Base-by-base conservation (phyloP, 2,797 vertebrate species). In the Atherinosoma microstoma region DNA sequence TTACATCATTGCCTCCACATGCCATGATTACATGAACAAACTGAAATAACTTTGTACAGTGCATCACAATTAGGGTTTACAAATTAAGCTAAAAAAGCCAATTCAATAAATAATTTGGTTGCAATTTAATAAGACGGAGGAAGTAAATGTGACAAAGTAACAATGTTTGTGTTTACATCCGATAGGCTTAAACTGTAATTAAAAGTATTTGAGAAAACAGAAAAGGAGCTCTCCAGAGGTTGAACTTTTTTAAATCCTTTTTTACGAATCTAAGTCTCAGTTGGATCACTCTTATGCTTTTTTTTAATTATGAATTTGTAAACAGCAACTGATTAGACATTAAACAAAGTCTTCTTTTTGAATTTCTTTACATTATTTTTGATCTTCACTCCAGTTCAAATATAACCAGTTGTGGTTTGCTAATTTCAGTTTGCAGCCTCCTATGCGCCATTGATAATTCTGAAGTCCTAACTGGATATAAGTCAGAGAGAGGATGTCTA, bases 341-440 rank as follows among this genome's bases (percentile, higher is more conserved):
- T 42, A 42, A 40, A 40, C 12, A 13, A 47, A 20, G 7, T 42
- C 16, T 20, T 20, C 1, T 20, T 20, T 20, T 4, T 47, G 5
- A 20, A 1, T 1, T 45, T 47, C 42, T 47, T 47, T 15, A 47
- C 42, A 47, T 47, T 20, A 47, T 16, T 47, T 47, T 47, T 47
- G 18, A 47, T 47, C 42, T 47, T 18, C 18, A 20, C 18, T 47
- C 18, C 42, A 47, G 15, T 20, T 47, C 5, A 20, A 20, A 20
- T 20, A 20, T 45, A 7, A 18, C 6, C 16, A 18, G 15, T 45
- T 18, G 42, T 10, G 8, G 7, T 42, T 47, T n/a, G 13, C 16
- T 12, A 27, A 40, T n/a, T 67, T 77, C 51, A 76, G 36, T 42
- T 34, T 45, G 24, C 30, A 15, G 24, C 70, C 40, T 58, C 22